These are phyloP conservation scores for Orgyia antiqua DNA, from an alignment of 2,888 invertebrate genomes.

Conservation along the genomic window DNA sequence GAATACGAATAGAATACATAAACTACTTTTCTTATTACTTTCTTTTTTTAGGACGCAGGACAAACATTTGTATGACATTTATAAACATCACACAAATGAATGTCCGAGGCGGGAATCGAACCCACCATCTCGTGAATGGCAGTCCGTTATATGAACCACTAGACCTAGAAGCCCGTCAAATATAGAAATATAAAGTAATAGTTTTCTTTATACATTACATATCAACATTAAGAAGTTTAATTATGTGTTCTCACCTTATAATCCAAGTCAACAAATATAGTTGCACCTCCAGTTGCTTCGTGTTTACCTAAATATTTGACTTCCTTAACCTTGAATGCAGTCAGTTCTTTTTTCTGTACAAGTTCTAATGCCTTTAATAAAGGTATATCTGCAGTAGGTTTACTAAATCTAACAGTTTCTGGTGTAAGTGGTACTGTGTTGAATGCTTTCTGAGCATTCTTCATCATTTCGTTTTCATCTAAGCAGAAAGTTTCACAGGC, in stretches of 20 bases:
- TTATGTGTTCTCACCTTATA: slow-evolving; percentile 54
- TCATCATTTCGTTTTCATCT: slow-evolving; percentile 90
- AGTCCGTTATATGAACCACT: too few species aligned
- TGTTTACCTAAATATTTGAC: slow-evolving; percentile 79
- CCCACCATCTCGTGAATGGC: too few species aligned
- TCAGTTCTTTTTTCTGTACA: slow-evolving; percentile 57
- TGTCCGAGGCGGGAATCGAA: too few species aligned
- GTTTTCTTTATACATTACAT: too few species aligned
- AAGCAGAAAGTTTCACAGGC: slow-evolving; percentile 96
- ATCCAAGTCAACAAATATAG: slow-evolving; percentile 79
- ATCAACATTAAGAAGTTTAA: too few species aligned
- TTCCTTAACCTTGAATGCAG: slow-evolving; percentile 72
- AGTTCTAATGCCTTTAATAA: slow-evolving; percentile 48
- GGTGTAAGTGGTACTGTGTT: slow-evolving; percentile 85
- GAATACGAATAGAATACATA: too few species aligned
- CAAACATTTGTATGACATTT: too few species aligned
- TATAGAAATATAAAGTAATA: too few species aligned
- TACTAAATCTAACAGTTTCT: slow-evolving; percentile 85
- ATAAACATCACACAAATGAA: too few species aligned
- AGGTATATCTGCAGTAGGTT: slow-evolving; percentile 50
- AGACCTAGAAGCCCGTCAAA: too few species aligned
- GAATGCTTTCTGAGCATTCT: slow-evolving; percentile 87
- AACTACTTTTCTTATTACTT: too few species aligned
- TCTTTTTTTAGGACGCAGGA: too few species aligned
- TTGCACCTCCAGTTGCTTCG: slow-evolving; percentile 66